These are phyloP conservation scores for Ammodramus savannarum DNA, from an alignment of 2,113 vertebrate species.

Conservation along the genomic window DNA sequence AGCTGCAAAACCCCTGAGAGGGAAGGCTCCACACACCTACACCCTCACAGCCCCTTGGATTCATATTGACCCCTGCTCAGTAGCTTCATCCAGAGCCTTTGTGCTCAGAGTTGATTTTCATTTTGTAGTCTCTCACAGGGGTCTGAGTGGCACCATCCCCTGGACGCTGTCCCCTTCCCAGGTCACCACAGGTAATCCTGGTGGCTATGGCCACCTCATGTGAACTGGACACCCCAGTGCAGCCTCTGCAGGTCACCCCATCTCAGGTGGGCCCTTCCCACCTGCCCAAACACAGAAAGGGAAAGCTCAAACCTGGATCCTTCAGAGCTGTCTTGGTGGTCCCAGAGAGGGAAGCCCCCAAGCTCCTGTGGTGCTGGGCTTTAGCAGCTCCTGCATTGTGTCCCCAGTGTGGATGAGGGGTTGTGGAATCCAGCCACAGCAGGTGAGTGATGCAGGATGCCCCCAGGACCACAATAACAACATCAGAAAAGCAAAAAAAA, in stretches of 20 bases:
- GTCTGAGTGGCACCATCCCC: not conserved
- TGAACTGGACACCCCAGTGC: not conserved
- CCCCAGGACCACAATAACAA: not conserved
- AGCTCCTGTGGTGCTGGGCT: not conserved
- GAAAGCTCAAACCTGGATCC: not conserved
- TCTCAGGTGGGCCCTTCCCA: not conserved
- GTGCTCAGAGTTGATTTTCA: not conserved
- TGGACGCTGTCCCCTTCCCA: too few relatives aligned
- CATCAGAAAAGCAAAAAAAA: not conserved
- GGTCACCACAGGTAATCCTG: rapidly evolving
- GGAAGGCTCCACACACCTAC: not conserved
- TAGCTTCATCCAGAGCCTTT: not conserved
- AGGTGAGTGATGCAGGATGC: not conserved
- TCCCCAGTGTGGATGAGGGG: rapidly evolving
- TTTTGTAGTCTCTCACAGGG: not conserved
- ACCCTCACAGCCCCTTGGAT: not conserved
- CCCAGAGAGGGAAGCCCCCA: not conserved
- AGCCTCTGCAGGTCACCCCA: not conserved
- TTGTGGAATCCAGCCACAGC: rapidly evolving
- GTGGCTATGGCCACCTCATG: not conserved
- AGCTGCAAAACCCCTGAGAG: not conserved
- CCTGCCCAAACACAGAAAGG: rapidly evolving
- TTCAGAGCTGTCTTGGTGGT: not conserved
- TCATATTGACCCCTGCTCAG: not conserved
- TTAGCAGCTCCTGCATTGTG: not conserved